Evolutionary conservation across 2,797 vertebrate genomes (phyloP), one percentile per base, ranked within the genome.

Genomic region (Poeciliopsis gracilis): DNA sequence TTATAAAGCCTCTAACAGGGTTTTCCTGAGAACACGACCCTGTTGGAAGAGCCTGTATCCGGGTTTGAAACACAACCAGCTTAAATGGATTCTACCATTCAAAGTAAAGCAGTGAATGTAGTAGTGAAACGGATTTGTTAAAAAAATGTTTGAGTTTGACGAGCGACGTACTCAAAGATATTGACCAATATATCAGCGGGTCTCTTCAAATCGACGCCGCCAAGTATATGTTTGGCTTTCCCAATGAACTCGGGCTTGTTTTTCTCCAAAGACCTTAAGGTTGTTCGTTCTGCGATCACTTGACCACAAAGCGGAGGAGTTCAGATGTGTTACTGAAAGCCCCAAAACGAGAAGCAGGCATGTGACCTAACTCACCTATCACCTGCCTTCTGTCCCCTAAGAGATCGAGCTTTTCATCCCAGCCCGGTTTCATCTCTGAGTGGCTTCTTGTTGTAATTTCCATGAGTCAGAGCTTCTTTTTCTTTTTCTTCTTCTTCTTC

Each of bases 401-500:
- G 25, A 76, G 67, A 47, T 77, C 66, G 76, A 71, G 66, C 28
- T 43, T 7, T 10, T 33, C 23, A 28, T 63, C 71, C 51, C 30
- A 36, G 11, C 13, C 23, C 25, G 11, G 11, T 53, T 51, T 61
- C 11, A 20, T 47, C 49, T 38, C n/a, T 73, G 33, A 69, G 66
- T 36, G 23, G 28, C 59, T 46, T 41, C n/a, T 73, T 82, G 61
- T 66, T 23, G 30, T 82, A 23, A 25, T 63, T 79, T 73, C 59
- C n/a, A 63, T 16, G 71, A 83, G 79, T 87, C 83, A 63, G 73
- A 81, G 43, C 78, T 71, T 77, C 38, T 41, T 41, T 8, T 41
- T 33, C 30, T 30, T 30, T 2, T 30, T 30, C 30, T 33, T 33
- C 33, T 33, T 33, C 16, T 47, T 16, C 13, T 47, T 47, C 46